phyloP scores from a whole-genome alignment of 1,140 invertebrate species.

The Paracyclopina nana region DNA sequence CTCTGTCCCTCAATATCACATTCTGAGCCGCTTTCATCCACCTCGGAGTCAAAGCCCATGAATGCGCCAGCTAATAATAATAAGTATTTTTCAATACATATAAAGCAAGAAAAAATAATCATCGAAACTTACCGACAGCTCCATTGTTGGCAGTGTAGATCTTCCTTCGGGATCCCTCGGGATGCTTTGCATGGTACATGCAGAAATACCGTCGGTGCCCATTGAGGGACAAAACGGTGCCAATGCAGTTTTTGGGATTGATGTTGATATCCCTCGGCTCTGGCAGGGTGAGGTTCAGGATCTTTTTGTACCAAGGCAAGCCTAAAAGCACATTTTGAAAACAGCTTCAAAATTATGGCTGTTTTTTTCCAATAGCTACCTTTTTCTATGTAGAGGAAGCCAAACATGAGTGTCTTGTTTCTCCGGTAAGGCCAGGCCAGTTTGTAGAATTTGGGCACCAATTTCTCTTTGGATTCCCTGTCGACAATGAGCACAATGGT shows the following conservation, averaged over 20 bases:
- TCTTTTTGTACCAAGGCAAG: slow-evolving; percentile 15
- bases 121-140: not conserved
- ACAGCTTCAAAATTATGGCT: not conserved
- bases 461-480: slow-evolving; percentile 56
- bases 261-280: slow-evolving; percentile 63
- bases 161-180: slow-evolving; percentile 27
- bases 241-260: slow-evolving; percentile 88
- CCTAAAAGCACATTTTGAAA: not conserved
- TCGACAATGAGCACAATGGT: slow-evolving; percentile 79
- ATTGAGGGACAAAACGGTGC: slow-evolving; percentile 86
- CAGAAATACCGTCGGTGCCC: slow-evolving; percentile 92
- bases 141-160: slow-evolving; percentile 11
- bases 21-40: slow-evolving; percentile 13
- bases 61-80: slow-evolving; percentile 10
- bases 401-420: slow-evolving; percentile 20
- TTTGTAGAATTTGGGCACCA: slow-evolving; percentile 75
- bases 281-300: slow-evolving; percentile 22
- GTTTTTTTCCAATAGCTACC: not conserved
- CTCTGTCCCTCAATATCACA: slow-evolving; percentile 36
- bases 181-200: slow-evolving; percentile 91
- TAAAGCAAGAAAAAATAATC: not conserved
- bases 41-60: slow-evolving; percentile 17
- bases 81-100: not conserved
- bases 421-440: slow-evolving; percentile 75
- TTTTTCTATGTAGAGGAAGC: slow-evolving; percentile 14